Conservation (phyloP, 2,113 vertebrate genomes). For the Solenodon paradoxus region DNA sequence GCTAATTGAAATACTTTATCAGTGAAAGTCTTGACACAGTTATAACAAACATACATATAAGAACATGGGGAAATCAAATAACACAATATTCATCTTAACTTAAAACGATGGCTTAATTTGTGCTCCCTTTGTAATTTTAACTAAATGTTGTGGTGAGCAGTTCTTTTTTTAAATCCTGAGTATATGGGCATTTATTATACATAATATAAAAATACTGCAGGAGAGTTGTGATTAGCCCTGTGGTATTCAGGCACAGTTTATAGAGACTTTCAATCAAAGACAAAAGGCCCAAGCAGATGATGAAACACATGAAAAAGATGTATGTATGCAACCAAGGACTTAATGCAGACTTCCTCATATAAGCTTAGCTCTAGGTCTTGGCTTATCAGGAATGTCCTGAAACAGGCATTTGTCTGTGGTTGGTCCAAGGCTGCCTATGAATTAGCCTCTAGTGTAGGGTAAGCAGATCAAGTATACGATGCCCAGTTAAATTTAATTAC, state of each 20-base stretch:
- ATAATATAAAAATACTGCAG: constrained; percentile 70
- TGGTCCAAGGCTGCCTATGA: background rate
- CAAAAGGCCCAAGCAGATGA: constrained; percentile 57
- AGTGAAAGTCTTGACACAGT: constrained; percentile 77
- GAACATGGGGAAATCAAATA: constrained; percentile 63
- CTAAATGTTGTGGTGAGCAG: constrained; percentile 72
- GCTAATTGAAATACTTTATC: constrained; percentile 83
- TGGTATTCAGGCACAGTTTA: constrained; percentile 56
- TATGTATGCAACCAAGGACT: background rate
- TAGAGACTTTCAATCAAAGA: constrained; percentile 68
- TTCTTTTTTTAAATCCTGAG: constrained; percentile 66
- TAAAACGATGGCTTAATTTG: constrained; percentile 73
- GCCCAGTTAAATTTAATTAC: constrained; percentile 16
- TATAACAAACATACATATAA: constrained; percentile 71
- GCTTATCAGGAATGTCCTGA: background rate
- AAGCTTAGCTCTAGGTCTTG: background rate
- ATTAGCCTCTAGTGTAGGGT: background rate
- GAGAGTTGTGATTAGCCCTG: constrained; percentile 66
- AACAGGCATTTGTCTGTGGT: background rate
- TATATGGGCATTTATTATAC: constrained; percentile 65
- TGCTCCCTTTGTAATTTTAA: constrained; percentile 67
- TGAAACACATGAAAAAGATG: constrained; percentile 28
- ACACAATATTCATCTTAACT: constrained; percentile 61
- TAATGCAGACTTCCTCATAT: background rate
- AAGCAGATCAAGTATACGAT: background rate